A percentile compares a stretch with the other conserved stretches of the same genome.
Conservation (phyloP, 2,888 invertebrate species). For the Ellobium chinense region DNA sequence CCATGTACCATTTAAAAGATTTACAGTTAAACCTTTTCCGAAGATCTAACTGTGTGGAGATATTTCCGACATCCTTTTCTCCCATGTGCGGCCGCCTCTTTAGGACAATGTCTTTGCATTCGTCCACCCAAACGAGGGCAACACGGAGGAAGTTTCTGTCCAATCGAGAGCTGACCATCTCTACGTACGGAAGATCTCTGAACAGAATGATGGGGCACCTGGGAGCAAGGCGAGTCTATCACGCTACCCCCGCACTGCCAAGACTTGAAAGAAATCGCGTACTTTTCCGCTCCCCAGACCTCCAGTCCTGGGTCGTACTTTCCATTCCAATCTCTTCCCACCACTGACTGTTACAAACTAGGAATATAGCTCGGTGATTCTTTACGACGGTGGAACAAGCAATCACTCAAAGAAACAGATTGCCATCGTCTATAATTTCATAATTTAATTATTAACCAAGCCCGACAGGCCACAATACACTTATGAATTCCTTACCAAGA, state of each 20-base stretch:
- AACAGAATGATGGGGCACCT: slow-evolving; percentile 54
- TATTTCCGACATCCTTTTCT: slow-evolving; percentile 8
- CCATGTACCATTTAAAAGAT: slow-evolving; percentile 32
- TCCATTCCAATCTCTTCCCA: slow-evolving; percentile 95
- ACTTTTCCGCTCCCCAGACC: slow-evolving; percentile 99
- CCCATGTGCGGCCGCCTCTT: slow-evolving; percentile 7
- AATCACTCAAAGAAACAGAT: too few relatives aligned
- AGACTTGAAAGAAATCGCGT: slow-evolving; percentile 93
- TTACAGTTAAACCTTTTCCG: slow-evolving; percentile 31
- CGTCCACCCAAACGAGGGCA: slow-evolving; percentile 37
- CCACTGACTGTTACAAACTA: too few relatives aligned
- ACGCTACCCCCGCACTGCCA: slow-evolving; percentile 61
- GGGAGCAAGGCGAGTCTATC: slow-evolving; percentile 55
- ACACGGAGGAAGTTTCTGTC: slow-evolving; percentile 13
- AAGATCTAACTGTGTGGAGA: not conserved
- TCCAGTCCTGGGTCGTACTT: slow-evolving; percentile 99
- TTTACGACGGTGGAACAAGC: too few relatives aligned
- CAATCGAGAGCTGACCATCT: not conserved
- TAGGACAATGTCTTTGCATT: slow-evolving; percentile 17
- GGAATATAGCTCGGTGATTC: too few relatives aligned
- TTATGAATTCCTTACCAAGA: too few relatives aligned
- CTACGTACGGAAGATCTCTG: not conserved
- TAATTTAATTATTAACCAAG: too few relatives aligned
- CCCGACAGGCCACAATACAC: too few relatives aligned
- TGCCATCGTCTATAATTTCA: too few relatives aligned